Evolutionary conservation across 2,113 vertebrate genomes (phyloP).

Genomic region (Cygnus buccinator): DNA sequence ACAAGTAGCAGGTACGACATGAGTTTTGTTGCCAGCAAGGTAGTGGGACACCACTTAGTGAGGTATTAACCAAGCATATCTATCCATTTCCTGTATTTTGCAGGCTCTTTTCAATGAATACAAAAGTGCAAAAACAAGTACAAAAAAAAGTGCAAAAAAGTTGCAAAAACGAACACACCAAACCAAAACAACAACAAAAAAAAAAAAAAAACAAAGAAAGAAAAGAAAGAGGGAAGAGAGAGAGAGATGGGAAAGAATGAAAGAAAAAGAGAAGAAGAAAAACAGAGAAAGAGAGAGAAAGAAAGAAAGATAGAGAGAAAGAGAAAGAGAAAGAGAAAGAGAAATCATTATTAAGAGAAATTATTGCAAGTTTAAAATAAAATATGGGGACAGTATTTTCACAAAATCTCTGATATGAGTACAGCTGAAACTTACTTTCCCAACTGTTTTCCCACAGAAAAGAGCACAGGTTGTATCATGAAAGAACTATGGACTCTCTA

Average conservation of each 20-base stretch:
- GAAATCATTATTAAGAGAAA: too few relatives aligned
- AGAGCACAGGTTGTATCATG: rapidly evolving
- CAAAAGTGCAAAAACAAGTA: not conserved
- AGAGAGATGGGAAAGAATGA: too few relatives aligned
- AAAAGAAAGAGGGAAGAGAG: too few relatives aligned
- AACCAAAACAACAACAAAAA: too few relatives aligned
- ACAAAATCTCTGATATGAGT: not conserved
- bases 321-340: too few relatives aligned
- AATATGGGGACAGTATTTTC: not conserved
- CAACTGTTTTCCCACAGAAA: not conserved
- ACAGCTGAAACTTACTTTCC: slow-evolving; percentile 19
- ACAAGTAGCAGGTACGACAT: not conserved
- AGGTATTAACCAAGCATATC: slow-evolving; percentile 18
- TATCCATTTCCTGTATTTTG: not conserved
- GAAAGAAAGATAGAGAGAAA: too few relatives aligned
- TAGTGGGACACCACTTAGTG: not conserved
- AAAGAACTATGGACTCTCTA: not conserved
- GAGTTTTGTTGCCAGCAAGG: not conserved
- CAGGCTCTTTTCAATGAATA: not conserved
- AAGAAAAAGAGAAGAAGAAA: too few relatives aligned
- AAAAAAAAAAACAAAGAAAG: too few relatives aligned
- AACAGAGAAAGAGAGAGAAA: too few relatives aligned
- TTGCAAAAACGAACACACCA: not conserved
- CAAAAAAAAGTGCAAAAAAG: too few relatives aligned
- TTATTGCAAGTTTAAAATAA: slow-evolving; percentile 35